Conservation (phyloP, 2,888 invertebrate genomes). For the Latheticus oryzae region DNA sequence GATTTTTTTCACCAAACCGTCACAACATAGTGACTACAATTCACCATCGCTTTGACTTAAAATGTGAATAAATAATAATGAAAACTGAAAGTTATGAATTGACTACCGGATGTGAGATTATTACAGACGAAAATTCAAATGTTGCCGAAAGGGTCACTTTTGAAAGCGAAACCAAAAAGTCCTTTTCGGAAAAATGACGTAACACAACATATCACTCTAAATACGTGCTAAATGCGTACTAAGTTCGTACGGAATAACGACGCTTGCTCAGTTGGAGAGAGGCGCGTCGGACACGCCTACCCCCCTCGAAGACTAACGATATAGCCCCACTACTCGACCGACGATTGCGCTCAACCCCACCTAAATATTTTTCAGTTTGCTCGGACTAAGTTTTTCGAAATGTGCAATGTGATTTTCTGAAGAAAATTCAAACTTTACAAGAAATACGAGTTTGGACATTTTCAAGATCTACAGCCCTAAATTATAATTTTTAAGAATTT, state of each 20-base stretch:
- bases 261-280: slow-evolving; percentile 64
- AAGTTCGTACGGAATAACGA: slow-evolving; percentile 61
- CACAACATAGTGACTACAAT: slow-evolving; percentile 49
- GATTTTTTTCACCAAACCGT: slow-evolving; percentile 49
- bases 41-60: slow-evolving; percentile 13
- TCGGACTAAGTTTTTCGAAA: too few relatives aligned
- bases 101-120: slow-evolving; percentile 37
- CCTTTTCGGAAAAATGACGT: slow-evolving; percentile 66
- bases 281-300: slow-evolving; percentile 66
- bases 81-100: slow-evolving; percentile 38
- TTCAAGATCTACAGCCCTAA: too few relatives aligned
- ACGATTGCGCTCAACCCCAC: slow-evolving; percentile 17
- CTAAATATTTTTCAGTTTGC: too few relatives aligned
- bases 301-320: slow-evolving; percentile 54
- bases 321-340: slow-evolving; percentile 42
- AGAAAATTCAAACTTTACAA: too few relatives aligned
- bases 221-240: slow-evolving; percentile 67
- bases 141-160: slow-evolving; percentile 65
- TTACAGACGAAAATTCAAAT: slow-evolving; percentile 51
- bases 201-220: slow-evolving; percentile 67
- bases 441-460: too few relatives aligned
- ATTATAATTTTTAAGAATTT: too few relatives aligned
- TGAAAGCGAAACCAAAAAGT: slow-evolving; percentile 66
- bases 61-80: slow-evolving; percentile 9
- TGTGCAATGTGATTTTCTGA: too few relatives aligned